Percentiles rank a stretch among this genome's conserved stretches.
Evolutionary conservation across 2,113 vertebrate species (phyloP).

Genomic region (Patagioenas fasciata): DNA sequence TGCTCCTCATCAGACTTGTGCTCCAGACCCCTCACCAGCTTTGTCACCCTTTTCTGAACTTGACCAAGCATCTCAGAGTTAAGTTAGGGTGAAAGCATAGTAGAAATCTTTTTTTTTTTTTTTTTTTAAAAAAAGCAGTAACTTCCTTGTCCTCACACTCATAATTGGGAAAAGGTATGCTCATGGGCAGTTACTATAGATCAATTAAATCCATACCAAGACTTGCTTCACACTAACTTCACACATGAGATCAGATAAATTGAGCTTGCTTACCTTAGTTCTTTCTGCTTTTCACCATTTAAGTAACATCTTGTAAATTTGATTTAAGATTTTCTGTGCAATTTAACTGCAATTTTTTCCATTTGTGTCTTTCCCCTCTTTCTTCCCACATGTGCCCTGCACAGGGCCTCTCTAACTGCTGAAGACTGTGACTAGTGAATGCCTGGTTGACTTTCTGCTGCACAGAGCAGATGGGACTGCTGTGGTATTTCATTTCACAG

Average conservation of each 20-base stretch:
- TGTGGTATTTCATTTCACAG: background rate
- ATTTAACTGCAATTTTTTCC: background rate
- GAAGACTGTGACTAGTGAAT: background rate
- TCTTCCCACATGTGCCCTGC: background rate
- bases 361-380: background rate
- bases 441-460: background rate
- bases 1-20: no score
- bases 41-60: no score
- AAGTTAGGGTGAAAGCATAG: background rate
- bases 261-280: background rate
- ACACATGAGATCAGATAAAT: background rate
- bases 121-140: background rate
- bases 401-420: background rate
- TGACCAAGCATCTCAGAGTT: no score
- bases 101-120: background rate
- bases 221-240: background rate
- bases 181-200: background rate
- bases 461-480: background rate
- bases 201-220: background rate
- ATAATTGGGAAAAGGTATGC: background rate
- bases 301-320: background rate
- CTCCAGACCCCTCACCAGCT: no score
- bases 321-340: background rate
- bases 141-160: background rate
- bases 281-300: background rate